A percentile compares a stretch with the other conserved stretches of the same genome.
These are phyloP conservation scores for Phrynosoma platyrhinos DNA, from an alignment of 2,113 vertebrate species.

Conservation along the genomic window DNA sequence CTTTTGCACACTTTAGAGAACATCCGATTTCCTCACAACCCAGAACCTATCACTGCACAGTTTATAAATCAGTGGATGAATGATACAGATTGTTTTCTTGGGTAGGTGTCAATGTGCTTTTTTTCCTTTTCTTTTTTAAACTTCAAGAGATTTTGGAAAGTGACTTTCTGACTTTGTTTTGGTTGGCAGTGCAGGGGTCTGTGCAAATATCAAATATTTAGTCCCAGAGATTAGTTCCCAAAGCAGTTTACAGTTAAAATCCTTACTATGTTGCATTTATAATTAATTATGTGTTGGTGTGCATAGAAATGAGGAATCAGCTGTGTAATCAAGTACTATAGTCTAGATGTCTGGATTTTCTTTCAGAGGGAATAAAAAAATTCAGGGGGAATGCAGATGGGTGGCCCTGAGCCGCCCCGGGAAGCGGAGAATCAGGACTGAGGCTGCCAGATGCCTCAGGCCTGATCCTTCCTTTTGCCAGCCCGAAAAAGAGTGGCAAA, in stretches of 20 bases:
- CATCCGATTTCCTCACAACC: constrained; percentile 90
- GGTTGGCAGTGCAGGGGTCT: not conserved
- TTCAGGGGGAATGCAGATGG: too few species aligned
- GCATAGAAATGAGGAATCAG: not conserved
- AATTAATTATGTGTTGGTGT: not conserved
- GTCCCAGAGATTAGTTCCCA: not conserved
- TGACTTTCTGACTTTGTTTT: not conserved
- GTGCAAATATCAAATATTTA: not conserved
- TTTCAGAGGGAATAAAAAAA: not conserved
- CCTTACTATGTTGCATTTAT: not conserved
- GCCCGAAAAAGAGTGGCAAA: too few species aligned
- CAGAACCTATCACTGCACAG: constrained; percentile 93
- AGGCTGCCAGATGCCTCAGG: too few species aligned
- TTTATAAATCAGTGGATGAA: constrained; percentile 99
- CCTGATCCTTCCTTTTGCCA: too few species aligned
- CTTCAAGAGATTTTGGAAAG: constrained; percentile 2
- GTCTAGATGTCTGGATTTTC: not conserved
- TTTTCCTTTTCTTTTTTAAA: not conserved
- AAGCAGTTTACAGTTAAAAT: constrained; percentile 5
- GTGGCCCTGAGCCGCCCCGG: too few species aligned
- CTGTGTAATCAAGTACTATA: not conserved
- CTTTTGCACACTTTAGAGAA: constrained; percentile 93
- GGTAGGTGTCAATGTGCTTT: constrained; percentile 75
- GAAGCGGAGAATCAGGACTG: too few species aligned
- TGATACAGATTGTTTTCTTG: constrained; percentile 95